phyloP scores from a whole-genome alignment of 2,113 vertebrate species.

The Bubalus kerabau region DNA sequence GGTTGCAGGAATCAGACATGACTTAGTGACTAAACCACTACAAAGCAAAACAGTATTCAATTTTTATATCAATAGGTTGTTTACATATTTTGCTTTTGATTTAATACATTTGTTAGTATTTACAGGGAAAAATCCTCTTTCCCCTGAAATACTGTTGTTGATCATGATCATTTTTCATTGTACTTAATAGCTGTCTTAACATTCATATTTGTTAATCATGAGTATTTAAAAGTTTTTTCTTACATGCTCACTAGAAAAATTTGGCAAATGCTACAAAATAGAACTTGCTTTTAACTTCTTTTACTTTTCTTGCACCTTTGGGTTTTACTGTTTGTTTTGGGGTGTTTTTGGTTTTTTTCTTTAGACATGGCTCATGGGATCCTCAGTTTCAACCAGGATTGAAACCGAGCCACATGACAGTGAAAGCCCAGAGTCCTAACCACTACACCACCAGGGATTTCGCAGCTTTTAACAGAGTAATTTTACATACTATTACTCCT shows the following conservation, averaged over 20 bases:
- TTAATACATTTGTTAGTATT: not conserved
- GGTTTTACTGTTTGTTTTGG: not conserved
- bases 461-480: not conserved
- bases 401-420: not conserved
- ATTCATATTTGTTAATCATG: not conserved
- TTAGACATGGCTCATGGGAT: not conserved
- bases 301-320: not conserved
- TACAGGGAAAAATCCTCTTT: not conserved
- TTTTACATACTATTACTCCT: not conserved
- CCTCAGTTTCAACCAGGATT: not conserved
- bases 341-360: not conserved
- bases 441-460: not conserved
- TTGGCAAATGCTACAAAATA: slow-evolving; percentile 8
- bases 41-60: not conserved
- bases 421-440: not conserved
- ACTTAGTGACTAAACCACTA: not conserved
- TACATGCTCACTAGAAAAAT: not conserved
- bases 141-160: not conserved
- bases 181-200: not conserved
- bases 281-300: not conserved
- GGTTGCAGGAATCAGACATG: not conserved
- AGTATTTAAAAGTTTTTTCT: not conserved
- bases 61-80: not conserved
- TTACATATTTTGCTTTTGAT: not conserved
- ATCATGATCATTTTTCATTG: not conserved